Percentiles rank a stretch among this genome's conserved stretches.
These are phyloP conservation scores for Chloromyia formosa DNA, from an alignment of 2,888 invertebrate genomes.

Conservation along the genomic window DNA sequence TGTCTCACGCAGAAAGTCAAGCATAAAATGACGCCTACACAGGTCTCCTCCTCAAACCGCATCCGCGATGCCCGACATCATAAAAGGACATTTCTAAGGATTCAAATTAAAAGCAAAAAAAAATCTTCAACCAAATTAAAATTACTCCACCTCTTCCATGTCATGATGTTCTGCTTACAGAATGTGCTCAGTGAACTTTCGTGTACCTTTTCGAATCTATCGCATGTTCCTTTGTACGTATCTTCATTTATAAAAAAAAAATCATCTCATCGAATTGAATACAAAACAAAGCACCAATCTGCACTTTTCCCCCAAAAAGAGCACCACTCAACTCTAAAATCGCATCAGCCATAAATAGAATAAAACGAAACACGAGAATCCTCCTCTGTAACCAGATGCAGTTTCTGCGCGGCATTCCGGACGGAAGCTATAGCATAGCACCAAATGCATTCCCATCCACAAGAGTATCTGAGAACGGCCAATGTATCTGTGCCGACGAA, in stretches of 20 bases:
- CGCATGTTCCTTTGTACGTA: neutral
- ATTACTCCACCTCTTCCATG: too few relatives aligned
- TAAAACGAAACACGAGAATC: constrained; percentile 29
- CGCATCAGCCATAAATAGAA: neutral
- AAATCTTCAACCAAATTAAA: too few relatives aligned
- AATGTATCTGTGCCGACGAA: neutral
- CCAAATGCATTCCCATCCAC: neutral
- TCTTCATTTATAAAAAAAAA: too few relatives aligned
- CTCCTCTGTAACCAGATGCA: neutral
- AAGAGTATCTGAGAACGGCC: neutral
- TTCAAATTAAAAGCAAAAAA: too few relatives aligned
- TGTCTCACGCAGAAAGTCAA: too few relatives aligned
- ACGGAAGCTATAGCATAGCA: neutral
- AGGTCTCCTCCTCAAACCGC: too few relatives aligned
- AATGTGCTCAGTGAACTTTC: constrained; percentile 46
- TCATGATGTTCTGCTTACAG: too few relatives aligned
- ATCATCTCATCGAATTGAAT: neutral
- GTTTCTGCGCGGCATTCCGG: neutral
- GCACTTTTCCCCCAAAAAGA: neutral
- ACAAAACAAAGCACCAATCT: neutral
- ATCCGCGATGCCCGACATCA: too few relatives aligned
- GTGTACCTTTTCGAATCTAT: constrained; percentile 8
- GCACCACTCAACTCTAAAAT: neutral
- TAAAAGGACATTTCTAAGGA: too few relatives aligned
- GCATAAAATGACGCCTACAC: too few relatives aligned